Conservation (phyloP, 2,888 invertebrate genomes). For the Luperina testacea region DNA sequence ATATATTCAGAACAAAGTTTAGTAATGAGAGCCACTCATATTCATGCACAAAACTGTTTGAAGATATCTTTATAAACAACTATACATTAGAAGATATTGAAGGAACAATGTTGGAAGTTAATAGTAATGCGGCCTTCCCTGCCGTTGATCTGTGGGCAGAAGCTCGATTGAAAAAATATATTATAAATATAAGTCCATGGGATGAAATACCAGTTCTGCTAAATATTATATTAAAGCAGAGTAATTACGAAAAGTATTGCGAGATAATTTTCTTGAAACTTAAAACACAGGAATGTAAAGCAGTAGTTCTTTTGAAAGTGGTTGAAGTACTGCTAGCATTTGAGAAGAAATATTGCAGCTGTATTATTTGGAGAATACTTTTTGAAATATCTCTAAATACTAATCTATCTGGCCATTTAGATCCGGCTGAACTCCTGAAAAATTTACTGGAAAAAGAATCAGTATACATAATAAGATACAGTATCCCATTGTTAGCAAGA, state of each 20-base stretch:
- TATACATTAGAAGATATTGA: constrained; percentile 63
- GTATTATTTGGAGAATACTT: constrained; percentile 78
- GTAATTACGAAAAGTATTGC: constrained; percentile 76
- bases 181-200: constrained; percentile 72
- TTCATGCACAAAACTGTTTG: constrained; percentile 75
- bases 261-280: constrained; percentile 74
- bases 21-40: constrained; percentile 73
- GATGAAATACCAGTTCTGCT: constrained; percentile 72
- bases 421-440: constrained; percentile 64
- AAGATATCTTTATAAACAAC: constrained; percentile 65
- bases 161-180: constrained; percentile 69
- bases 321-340: constrained; percentile 70
- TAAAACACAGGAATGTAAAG: constrained; percentile 59
- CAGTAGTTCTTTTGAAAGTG: constrained; percentile 68
- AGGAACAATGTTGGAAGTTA: constrained; percentile 70
- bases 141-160: constrained; percentile 80
- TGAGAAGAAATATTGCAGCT: constrained; percentile 70
- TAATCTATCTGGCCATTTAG: constrained; percentile 60
- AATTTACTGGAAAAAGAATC: constrained; percentile 62
- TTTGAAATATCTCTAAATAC: constrained; percentile 76
- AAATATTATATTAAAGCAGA: constrained; percentile 68
- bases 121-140: constrained; percentile 68
- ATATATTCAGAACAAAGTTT: constrained; percentile 67
- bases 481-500: constrained; percentile 79
- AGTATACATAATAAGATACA: constrained; percentile 78